phyloP scores from a whole-genome alignment of 2,797 vertebrate genomes.

The Pipistrellus nathusii region DNA sequence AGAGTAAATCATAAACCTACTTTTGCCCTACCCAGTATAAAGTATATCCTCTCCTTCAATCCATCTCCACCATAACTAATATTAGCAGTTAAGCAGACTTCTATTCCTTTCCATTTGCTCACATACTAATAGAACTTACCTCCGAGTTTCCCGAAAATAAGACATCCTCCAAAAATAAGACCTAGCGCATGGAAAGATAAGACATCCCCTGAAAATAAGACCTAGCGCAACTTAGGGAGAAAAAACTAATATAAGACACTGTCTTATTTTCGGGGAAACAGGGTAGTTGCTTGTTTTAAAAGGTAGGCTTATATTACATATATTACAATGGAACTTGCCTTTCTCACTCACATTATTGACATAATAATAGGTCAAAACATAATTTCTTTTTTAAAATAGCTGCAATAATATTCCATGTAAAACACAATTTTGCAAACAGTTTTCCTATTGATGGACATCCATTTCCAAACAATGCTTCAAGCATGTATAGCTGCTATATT shows the following conservation, averaged over 20 bases:
- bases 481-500: background rate
- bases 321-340: background rate
- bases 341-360: background rate
- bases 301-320: background rate
- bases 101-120: background rate
- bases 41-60: background rate
- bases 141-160: no score
- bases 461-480: background rate
- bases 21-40: background rate
- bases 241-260: no score
- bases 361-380: constrained; percentile 10
- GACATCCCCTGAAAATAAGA: no score
- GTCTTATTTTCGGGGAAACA: no score
- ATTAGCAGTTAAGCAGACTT: background rate
- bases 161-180: no score
- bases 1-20: background rate
- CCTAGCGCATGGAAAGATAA: no score
- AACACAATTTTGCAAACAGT: background rate
- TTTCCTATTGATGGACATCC: background rate
- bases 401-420: background rate
- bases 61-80: background rate
- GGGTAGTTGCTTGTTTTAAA: background rate
- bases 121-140: background rate
- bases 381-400: background rate
- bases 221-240: no score